Evolutionary conservation across 30 jellyfish, hydroid and myxozoan genomes (phyloP).

Genomic region (Cassiopea andromeda): DNA sequence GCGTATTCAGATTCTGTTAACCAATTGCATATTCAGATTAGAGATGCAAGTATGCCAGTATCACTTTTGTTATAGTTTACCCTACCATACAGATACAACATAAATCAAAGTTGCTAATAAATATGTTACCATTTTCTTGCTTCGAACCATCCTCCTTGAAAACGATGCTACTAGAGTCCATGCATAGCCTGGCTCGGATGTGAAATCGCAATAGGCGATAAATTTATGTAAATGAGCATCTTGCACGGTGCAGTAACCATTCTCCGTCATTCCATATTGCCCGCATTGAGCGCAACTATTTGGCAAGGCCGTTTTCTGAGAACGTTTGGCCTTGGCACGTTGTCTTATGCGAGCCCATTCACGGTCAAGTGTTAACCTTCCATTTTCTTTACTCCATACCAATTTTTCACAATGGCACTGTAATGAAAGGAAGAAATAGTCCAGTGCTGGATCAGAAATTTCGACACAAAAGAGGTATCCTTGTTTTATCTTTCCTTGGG

Average conservation of each 20-base stretch:
- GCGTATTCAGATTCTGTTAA: too few relatives aligned
- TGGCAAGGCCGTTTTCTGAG: neutral
- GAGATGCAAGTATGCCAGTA: too few relatives aligned
- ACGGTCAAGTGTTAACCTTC: neutral
- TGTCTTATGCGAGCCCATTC: neutral
- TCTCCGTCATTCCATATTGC: neutral
- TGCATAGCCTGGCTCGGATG: slow-evolving; percentile 48
- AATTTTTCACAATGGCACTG: too few relatives aligned
- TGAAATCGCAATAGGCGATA: slow-evolving; percentile 48
- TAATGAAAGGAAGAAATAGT: too few relatives aligned
- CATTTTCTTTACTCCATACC: neutral
- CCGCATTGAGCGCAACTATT: neutral
- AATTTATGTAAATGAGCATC: neutral
- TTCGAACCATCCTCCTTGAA: neutral
- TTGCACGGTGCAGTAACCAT: slow-evolving; percentile 1
- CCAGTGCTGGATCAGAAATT: too few relatives aligned
- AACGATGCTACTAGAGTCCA: slow-evolving; percentile 29
- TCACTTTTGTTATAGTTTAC: too few relatives aligned
- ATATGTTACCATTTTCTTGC: neutral
- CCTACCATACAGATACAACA: too few relatives aligned
- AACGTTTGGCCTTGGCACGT: neutral
- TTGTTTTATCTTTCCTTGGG: too few relatives aligned
- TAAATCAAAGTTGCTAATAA: neutral
- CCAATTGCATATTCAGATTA: too few relatives aligned
- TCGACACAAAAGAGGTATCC: too few relatives aligned